Percentiles rank a stretch among this genome's conserved stretches.
Evolutionary conservation across 2,797 vertebrate genomes (phyloP).

Genomic region (Lepilemur ruficaudatus): DNA sequence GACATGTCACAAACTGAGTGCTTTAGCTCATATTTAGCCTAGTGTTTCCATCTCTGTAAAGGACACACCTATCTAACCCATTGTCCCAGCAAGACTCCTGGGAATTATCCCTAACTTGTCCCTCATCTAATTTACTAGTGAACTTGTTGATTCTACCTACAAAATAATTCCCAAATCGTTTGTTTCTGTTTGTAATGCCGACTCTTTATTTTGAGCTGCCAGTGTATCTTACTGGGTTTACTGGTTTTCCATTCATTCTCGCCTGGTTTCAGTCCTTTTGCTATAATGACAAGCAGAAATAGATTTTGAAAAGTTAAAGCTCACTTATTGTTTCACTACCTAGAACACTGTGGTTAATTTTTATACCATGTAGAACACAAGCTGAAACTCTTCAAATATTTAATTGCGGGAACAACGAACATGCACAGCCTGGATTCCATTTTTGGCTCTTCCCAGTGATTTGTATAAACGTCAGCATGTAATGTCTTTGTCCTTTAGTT

Average conservation of each 20-base stretch:
- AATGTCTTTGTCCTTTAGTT: not conserved
- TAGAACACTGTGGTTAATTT: not conserved
- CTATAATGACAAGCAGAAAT: not conserved
- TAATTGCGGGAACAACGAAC: fast-evolving
- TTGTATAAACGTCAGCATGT: not conserved
- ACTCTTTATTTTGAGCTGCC: not conserved
- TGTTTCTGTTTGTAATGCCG: not conserved
- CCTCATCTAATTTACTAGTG: not conserved
- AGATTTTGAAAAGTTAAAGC: not conserved
- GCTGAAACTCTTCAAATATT: not conserved
- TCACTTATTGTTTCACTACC: not conserved
- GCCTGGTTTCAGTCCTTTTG: not conserved
- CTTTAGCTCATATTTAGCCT: not conserved
- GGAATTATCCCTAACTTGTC: not conserved
- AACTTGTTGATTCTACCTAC: not conserved
- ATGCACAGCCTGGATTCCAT: not conserved
- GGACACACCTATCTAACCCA: not conserved
- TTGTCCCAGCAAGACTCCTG: not conserved
- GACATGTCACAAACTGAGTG: not conserved
- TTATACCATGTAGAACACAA: not conserved
- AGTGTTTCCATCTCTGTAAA: not conserved
- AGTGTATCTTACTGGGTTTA: not conserved
- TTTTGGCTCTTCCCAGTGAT: not conserved
- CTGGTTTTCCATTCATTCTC: not conserved
- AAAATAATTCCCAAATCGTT: not conserved